Base-by-base conservation (phyloP, 2,113 vertebrate species). In the Myotis davidii region DNA sequence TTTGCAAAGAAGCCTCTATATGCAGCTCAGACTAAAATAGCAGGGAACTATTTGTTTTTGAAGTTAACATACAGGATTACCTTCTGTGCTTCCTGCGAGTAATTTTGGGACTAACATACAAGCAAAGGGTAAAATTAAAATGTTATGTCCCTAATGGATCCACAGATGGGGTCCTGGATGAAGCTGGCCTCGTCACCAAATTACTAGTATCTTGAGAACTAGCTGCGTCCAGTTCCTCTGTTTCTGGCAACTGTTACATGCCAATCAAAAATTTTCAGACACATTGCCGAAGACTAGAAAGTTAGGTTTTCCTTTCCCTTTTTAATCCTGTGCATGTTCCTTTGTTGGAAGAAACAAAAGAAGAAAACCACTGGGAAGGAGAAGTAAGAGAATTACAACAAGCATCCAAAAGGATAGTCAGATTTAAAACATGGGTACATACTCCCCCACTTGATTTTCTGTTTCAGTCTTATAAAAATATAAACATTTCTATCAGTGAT, bases 351-450 rank as follows among this genome's bases (percentile, higher is more conserved):
- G 69, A 16, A 64, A 39, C 6, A n/a, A 76, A 65, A 25, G 4
- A 3, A 11, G 16, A 34, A 27, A 77, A 50, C 42, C 29, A 3
- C 2, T 1, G n/a, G 70, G 11, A 25, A 59, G 14, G 37, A 34
- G 29, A 27, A 23, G 6, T 7, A 11, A 12, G 20, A 56, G 25
- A 45, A 50, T 4, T 21, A 0, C 1, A 4, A 27, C 12, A 23
- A 34, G 4, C 2, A 3, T 34, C 34, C 9, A 0, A 23, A 2
- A 54, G 79, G 14, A 8, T 0, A 61, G 74, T 59, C 65, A 85
- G n/a, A 2, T 52, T 45, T 21, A 37, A 92, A 42, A n/a, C 0
- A 0, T 5, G 20, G 29, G 4, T 52, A 2, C 3, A 0, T 0
- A 11, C 3, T 34, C 50, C 29, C 54, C 59, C 27, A 8, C 54